phyloP scores from a whole-genome alignment of 2,113 vertebrate species.

The Brachyhypopomus gauderio region DNA sequence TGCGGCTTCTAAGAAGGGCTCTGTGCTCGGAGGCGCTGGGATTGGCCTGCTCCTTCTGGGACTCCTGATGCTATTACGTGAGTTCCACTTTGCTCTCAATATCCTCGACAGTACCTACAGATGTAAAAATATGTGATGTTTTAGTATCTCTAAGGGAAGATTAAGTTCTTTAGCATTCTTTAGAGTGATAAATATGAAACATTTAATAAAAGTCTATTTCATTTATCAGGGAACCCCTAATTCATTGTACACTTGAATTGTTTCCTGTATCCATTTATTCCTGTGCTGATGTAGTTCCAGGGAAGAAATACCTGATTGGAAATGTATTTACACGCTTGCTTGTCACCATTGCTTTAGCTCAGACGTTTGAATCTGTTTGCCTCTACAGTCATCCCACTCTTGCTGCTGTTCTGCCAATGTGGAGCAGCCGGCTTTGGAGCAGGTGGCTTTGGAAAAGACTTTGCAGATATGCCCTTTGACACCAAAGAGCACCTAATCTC shows the following conservation, averaged over 20 bases:
- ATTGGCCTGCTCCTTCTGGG: slow-evolving; percentile 82
- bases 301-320: neutral
- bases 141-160: neutral
- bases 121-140: neutral
- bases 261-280: neutral
- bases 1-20: neutral
- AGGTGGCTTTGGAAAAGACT: slow-evolving; percentile 61
- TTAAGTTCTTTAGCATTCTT: too few relatives aligned
- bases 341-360: neutral
- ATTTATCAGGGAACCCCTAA: too few relatives aligned
- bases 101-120: neutral
- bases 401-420: slow-evolving; percentile 77
- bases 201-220: too few relatives aligned
- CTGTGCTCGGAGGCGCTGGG: slow-evolving; percentile 71
- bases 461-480: slow-evolving; percentile 67
- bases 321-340: neutral
- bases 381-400: slow-evolving; percentile 79
- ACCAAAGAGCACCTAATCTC: slow-evolving; percentile 82
- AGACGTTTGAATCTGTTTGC: slow-evolving; percentile 5
- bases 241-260: neutral
- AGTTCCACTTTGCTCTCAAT: slow-evolving; percentile 59
- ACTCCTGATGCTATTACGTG: slow-evolving; percentile 79
- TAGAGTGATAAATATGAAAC: too few relatives aligned
- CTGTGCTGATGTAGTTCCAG: too few relatives aligned
- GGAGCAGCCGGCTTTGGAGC: slow-evolving; percentile 60